Evolutionary conservation across 2,113 vertebrate species (phyloP).

Genomic region (Ceyx margarethae): DNA sequence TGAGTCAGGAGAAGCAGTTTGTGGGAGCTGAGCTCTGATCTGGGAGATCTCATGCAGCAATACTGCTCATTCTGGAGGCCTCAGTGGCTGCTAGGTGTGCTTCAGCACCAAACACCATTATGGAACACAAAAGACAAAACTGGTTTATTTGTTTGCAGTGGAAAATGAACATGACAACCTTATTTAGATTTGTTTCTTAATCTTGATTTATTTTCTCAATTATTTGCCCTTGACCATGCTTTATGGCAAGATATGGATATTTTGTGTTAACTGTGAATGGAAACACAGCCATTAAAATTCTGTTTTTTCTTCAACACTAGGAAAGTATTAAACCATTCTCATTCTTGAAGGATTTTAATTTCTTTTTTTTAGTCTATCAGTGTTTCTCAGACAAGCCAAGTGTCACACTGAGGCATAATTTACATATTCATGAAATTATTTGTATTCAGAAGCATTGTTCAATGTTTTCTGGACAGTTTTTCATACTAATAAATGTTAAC

Average conservation of each 20-base stretch:
- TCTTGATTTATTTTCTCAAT: not conserved
- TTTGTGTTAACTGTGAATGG: not conserved
- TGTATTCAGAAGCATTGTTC: constrained; percentile 14
- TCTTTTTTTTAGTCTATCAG: constrained; percentile 1
- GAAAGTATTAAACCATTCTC: not conserved
- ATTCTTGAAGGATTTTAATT: not conserved
- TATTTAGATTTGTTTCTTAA: not conserved
- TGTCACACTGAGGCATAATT: constrained; percentile 46
- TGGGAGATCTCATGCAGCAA: not conserved
- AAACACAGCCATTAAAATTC: not conserved
- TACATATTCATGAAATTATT: constrained; percentile 46
- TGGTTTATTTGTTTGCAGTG: not conserved
- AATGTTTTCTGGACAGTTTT: constrained; percentile 35
- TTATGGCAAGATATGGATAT: not conserved
- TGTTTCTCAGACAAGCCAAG: constrained; percentile 36
- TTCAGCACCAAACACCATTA: not conserved
- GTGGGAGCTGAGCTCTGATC: not conserved
- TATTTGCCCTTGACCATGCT: not conserved
- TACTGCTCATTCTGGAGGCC: not conserved
- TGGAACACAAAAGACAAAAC: not conserved
- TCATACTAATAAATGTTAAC: not conserved
- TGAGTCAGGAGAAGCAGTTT: not conserved
- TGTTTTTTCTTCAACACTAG: not conserved
- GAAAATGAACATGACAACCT: not conserved
- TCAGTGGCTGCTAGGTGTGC: not conserved